These are phyloP conservation scores for Oostethus manadensis DNA, from an alignment of 2,113 vertebrate genomes.

Conservation along the genomic window DNA sequence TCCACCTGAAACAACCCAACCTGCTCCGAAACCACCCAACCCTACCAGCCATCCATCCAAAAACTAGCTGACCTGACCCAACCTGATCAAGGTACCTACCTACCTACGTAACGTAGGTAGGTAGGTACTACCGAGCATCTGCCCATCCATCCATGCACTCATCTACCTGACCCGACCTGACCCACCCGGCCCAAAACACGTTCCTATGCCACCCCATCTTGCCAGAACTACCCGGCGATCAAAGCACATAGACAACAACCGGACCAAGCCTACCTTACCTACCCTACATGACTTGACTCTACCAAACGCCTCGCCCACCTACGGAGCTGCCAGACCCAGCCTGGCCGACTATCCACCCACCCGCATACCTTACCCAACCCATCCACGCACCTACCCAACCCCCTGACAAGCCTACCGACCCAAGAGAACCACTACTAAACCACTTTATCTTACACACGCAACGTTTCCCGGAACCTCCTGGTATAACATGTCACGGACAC, in stretches of 20 bases:
- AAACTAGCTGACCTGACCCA: no score
- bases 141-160: constrained; percentile 4
- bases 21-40: no score
- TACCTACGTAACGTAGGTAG: background rate
- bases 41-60: no score
- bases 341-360: background rate
- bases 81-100: background rate
- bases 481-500: constrained; percentile 15
- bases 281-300: background rate
- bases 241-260: background rate
- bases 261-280: background rate
- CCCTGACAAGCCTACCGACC: no score
- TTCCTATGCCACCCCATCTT: background rate
- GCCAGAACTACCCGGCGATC: background rate
- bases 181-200: background rate
- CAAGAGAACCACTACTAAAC: no score
- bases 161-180: background rate
- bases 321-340: background rate
- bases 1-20: no score
- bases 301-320: background rate
- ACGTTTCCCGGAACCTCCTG: no score
- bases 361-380: background rate
- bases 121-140: background rate
- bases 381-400: background rate
- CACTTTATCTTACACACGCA: no score